Percentiles rank a stretch among this genome's conserved stretches.
Evolutionary conservation across 1,140 invertebrate species (phyloP).

Genomic region (Coptotermes formosanus): DNA sequence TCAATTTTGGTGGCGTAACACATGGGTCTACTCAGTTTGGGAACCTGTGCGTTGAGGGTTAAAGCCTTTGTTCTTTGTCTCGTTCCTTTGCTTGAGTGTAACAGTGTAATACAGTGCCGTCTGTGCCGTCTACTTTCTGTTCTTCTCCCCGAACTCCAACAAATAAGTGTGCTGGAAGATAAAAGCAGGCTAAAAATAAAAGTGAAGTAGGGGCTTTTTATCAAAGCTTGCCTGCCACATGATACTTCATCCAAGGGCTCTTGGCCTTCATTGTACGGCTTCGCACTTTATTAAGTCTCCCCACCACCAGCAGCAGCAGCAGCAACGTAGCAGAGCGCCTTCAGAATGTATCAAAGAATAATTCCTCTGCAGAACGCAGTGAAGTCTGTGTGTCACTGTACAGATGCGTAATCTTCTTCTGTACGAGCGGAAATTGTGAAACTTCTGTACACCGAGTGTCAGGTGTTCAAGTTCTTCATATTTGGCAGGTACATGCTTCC

Average conservation of each 20-base stretch:
- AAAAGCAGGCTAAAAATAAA: not conserved
- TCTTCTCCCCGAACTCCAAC: not conserved
- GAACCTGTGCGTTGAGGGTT: too few relatives aligned
- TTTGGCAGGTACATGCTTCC: too few relatives aligned
- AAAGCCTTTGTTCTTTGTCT: too few relatives aligned
- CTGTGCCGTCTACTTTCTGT: not conserved
- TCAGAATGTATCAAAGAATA: not conserved
- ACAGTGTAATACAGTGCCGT: not conserved
- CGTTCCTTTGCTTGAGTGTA: not conserved
- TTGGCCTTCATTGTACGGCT: not conserved
- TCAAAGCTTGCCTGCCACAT: not conserved
- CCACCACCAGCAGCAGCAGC: too few relatives aligned
- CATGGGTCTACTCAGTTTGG: too few relatives aligned
- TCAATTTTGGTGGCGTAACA: too few relatives aligned
- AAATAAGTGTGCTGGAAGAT: not conserved
- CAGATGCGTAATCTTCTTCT: too few relatives aligned
- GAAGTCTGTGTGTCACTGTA: too few relatives aligned
- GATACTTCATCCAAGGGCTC: not conserved
- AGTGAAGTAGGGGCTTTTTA: not conserved
- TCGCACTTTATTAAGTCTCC: constrained; percentile 10
- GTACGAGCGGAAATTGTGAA: too few relatives aligned
- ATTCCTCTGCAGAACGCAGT: not conserved
- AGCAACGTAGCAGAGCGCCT: not conserved
- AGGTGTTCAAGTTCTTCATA: too few relatives aligned
- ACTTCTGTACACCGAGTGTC: too few relatives aligned